Evolutionary conservation across 2,113 vertebrate species (phyloP).

Genomic region (Mesocricetus auratus): DNA sequence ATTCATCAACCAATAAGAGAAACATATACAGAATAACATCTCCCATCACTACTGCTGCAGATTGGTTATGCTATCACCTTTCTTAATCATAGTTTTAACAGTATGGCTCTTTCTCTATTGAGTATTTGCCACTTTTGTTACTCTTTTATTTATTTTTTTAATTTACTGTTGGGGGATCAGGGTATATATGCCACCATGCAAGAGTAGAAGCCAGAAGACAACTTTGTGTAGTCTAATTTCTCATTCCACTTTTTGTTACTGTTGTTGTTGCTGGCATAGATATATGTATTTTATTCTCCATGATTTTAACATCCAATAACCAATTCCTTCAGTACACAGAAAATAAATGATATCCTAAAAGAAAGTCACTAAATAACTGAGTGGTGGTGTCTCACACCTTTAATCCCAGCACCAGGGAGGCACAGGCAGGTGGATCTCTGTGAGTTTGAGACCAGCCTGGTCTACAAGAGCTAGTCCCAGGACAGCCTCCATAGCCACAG

Average conservation of each 20-base stretch:
- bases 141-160: neutral
- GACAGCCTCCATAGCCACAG: no score
- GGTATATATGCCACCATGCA: neutral
- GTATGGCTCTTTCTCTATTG: neutral
- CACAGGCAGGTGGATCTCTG: no score
- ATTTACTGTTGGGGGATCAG: neutral
- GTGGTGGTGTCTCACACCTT: no score
- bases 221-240: neutral
- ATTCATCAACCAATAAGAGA: no score
- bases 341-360: neutral
- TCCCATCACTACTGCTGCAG: neutral
- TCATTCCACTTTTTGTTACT: neutral
- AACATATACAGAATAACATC: no score
- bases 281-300: neutral
- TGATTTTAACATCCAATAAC: neutral
- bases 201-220: neutral
- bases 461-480: no score
- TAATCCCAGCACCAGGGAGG: no score
- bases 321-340: neutral
- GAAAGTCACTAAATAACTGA: neutral
- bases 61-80: neutral
- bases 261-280: neutral
- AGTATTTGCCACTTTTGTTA: neutral
- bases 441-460: no score
- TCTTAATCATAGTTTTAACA: neutral